phyloP scores from a whole-genome alignment of 2,888 invertebrate genomes.

The Camptogramma bilineatum region DNA sequence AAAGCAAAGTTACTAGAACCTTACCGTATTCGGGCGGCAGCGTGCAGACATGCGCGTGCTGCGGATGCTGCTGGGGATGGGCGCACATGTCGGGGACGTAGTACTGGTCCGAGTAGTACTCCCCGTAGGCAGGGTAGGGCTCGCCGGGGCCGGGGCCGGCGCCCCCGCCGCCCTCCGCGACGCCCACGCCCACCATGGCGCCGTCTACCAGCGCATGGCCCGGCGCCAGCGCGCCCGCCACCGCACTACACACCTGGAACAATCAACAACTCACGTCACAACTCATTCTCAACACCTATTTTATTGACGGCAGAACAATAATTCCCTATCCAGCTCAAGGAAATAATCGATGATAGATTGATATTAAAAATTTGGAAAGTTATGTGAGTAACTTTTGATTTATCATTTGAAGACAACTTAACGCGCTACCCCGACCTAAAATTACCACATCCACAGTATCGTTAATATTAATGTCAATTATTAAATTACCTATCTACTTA shows the following conservation, averaged over 20 bases:
- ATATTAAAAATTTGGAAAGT: too few species aligned
- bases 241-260: constrained; percentile 65
- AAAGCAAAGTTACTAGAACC: constrained; percentile 45
- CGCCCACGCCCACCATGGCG: constrained; percentile 81
- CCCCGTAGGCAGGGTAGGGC: constrained; percentile 81
- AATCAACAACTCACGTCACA: constrained; percentile 39
- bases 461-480: too few species aligned
- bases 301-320: not conserved
- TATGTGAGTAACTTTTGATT: too few species aligned
- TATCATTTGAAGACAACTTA: too few species aligned
- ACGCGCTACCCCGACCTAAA: too few species aligned
- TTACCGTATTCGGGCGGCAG: constrained; percentile 91
- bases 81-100: constrained; percentile 87
- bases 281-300: not conserved
- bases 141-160: constrained; percentile 68
- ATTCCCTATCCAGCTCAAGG: not conserved
- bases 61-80: constrained; percentile 86
- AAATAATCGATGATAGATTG: too few species aligned
- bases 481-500: too few species aligned
- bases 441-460: too few species aligned
- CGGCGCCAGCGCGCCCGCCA: constrained; percentile 67
- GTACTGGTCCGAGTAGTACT: constrained; percentile 87
- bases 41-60: constrained; percentile 88
- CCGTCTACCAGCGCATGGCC: constrained; percentile 74
- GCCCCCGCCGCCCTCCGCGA: constrained; percentile 74